These are phyloP conservation scores for Sinocyclocheilus maitianheensis DNA, from an alignment of 2,113 vertebrate species.

Conservation along the genomic window DNA sequence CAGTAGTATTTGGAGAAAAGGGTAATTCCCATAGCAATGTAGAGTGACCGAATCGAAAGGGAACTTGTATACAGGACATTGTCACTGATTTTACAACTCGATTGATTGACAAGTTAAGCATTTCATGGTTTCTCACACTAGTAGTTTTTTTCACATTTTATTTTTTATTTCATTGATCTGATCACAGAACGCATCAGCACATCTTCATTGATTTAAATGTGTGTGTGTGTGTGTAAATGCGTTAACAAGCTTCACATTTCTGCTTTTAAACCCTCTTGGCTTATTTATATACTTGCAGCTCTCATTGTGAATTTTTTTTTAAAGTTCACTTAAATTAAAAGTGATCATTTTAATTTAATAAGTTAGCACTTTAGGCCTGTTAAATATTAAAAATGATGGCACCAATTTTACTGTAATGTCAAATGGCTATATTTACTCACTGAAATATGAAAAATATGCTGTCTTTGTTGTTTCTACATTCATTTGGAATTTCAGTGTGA, in stretches of 20 bases:
- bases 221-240: neutral
- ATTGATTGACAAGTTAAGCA: constrained; percentile 42
- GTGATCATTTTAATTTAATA: too few relatives aligned
- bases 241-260: neutral
- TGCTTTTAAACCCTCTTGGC: neutral
- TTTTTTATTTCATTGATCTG: neutral
- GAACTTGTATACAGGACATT: neutral
- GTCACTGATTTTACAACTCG: neutral
- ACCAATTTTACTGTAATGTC: neutral
- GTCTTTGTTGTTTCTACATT: neutral
- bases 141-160: neutral
- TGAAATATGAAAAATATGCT: too few relatives aligned
- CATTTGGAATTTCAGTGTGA: neutral
- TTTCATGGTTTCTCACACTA: constrained; percentile 29
- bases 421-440: too few relatives aligned
- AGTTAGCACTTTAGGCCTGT: neutral
- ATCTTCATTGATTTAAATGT: neutral
- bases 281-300: too few relatives aligned
- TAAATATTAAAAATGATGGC: neutral
- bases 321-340: too few relatives aligned
- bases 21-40: too few relatives aligned
- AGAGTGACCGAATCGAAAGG: too few relatives aligned
- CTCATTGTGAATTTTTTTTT: too few relatives aligned
- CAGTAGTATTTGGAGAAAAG: too few relatives aligned
- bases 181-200: neutral